Conservation (phyloP, 2,888 invertebrate genomes). For the Rhimphoctona megacephalus region DNA sequence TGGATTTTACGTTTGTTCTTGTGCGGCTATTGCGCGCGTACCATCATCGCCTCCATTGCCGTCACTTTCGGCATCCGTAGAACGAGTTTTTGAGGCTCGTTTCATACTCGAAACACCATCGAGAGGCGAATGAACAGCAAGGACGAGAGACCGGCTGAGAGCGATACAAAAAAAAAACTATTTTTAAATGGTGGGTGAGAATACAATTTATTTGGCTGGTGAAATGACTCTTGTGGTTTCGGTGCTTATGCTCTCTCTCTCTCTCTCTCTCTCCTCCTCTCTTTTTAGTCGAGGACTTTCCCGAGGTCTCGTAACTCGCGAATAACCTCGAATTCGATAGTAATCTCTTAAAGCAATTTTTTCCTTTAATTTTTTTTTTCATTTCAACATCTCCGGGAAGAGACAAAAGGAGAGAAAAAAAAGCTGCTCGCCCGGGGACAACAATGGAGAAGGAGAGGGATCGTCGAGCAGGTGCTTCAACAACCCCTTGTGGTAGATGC, state of each 20-base stretch:
- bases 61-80: slow-evolving; percentile 32
- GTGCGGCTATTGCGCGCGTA: neutral
- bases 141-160: neutral
- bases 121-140: slow-evolving; percentile 21
- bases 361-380: neutral
- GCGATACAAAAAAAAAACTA: slow-evolving; percentile 24
- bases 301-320: slow-evolving; percentile 51
- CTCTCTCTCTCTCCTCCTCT: slow-evolving; percentile 23
- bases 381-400: slow-evolving; percentile 7
- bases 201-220: slow-evolving; percentile 51
- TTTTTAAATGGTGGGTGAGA: slow-evolving; percentile 29
- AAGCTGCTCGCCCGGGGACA: neutral
- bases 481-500: slow-evolving; percentile 24
- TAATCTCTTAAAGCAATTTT: slow-evolving; percentile 44
- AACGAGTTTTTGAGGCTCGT: slow-evolving; percentile 52
- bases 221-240: slow-evolving; percentile 57
- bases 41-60: neutral
- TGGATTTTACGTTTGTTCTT: neutral
- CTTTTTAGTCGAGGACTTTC: slow-evolving; percentile 48
- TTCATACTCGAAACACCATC: neutral
- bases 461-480: slow-evolving; percentile 58
- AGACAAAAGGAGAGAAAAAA: neutral
- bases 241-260: slow-evolving; percentile 21
- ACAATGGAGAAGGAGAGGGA: slow-evolving; percentile 6
- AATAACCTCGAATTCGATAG: slow-evolving; percentile 42